Conservation (phyloP, 2,888 invertebrate species). For the Rhagonycha fulva region DNA sequence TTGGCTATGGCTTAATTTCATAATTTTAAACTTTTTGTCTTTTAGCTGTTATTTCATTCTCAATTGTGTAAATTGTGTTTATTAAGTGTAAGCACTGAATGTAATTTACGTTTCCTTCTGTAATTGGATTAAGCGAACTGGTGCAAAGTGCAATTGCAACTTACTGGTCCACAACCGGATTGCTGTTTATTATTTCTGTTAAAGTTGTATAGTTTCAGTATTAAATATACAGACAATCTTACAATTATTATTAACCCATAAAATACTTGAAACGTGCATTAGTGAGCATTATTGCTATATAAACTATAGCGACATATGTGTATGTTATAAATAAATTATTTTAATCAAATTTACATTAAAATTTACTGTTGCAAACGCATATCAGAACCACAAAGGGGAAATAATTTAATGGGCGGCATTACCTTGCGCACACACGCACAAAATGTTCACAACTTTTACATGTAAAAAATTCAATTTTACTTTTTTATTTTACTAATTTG, state of each 20-base stretch:
- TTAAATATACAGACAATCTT: not conserved
- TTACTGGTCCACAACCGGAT: slow-evolving; percentile 8
- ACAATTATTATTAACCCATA: slow-evolving; percentile 13
- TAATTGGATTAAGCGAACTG: slow-evolving; percentile 18
- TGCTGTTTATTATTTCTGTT: slow-evolving; percentile 14
- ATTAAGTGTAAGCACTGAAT: slow-evolving; percentile 17
- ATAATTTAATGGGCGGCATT: not conserved
- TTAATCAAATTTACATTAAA: slow-evolving; percentile 1
- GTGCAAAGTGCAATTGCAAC: slow-evolving; percentile 18
- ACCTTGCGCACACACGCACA: not conserved
- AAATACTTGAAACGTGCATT: slow-evolving; percentile 5
- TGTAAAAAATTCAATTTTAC: not conserved
- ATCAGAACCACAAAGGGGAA: not conserved
- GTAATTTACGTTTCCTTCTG: slow-evolving; percentile 13
- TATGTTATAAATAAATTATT: slow-evolving; percentile 8
- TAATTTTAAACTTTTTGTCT: not conserved
- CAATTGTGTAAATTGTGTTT: not conserved
- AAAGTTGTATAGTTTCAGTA: not conserved
- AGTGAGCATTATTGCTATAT: not conserved
- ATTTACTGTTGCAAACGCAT: not conserved
- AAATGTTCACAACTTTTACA: not conserved
- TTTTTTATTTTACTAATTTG: not conserved
- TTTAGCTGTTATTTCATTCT: not conserved
- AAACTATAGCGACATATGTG: slow-evolving; percentile 11
- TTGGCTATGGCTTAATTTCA: not conserved